Conservation (phyloP, 1,140 invertebrate species). For the Ceratina japonica region DNA sequence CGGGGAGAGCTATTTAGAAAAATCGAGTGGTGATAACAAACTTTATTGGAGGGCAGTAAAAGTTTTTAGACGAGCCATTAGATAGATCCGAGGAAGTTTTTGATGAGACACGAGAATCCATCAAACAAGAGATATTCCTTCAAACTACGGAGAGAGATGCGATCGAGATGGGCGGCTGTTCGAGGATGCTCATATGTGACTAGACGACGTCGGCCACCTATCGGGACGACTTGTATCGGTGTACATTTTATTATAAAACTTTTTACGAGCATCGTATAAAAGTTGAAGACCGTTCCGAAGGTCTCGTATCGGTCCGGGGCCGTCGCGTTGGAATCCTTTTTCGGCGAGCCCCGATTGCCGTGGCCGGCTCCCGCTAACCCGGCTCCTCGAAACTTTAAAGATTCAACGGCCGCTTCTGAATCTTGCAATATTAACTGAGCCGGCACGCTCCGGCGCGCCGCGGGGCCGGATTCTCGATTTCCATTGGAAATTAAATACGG, state of each 20-base stretch:
- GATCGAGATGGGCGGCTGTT: constrained; percentile 25
- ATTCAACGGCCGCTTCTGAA: constrained; percentile 36
- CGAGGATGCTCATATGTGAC: neutral
- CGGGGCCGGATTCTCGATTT: constrained; percentile 37
- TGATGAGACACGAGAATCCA: neutral
- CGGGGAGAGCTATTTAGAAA: too few relatives aligned
- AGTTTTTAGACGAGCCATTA: too few relatives aligned
- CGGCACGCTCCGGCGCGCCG: neutral
- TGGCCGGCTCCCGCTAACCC: constrained; percentile 10
- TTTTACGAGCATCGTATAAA: constrained; percentile 69
- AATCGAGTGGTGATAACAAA: too few relatives aligned
- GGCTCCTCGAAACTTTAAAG: constrained; percentile 35
- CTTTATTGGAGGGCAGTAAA: too few relatives aligned
- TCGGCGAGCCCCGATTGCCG: constrained; percentile 26
- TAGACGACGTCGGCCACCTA: constrained; percentile 23
- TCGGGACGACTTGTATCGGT: neutral
- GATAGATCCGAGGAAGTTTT: neutral
- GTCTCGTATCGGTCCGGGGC: constrained; percentile 23
- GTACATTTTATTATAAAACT: constrained; percentile 66
- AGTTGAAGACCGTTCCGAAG: constrained; percentile 57
- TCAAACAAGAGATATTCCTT: neutral
- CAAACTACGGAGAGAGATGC: constrained; percentile 17
- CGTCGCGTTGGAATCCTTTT: constrained; percentile 16
- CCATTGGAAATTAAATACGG: constrained; percentile 57
- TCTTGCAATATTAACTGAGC: constrained; percentile 53